Percentiles rank a stretch among this genome's conserved stretches.
Conservation (phyloP, 2,797 vertebrate species). For the Parotocinclus haroldoi region DNA sequence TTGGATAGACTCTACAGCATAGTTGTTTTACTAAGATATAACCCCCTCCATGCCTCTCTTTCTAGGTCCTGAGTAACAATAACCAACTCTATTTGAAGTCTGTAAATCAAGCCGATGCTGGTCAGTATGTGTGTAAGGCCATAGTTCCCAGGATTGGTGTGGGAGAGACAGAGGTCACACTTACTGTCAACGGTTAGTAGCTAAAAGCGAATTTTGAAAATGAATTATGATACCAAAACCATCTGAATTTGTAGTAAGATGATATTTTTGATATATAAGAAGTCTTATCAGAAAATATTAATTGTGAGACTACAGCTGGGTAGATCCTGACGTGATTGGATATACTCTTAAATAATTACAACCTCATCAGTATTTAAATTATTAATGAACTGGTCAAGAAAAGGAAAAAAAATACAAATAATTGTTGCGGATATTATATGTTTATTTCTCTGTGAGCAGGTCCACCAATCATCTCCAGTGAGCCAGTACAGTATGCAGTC, state of each 20-base stretch:
- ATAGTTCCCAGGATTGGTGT: constrained; percentile 94
- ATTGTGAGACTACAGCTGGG: too few species aligned
- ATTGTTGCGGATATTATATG: too few species aligned
- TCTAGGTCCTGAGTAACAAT: constrained; percentile 92
- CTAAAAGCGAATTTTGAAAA: background rate
- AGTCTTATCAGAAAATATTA: too few species aligned
- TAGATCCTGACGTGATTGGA: too few species aligned
- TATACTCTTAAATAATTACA: too few species aligned
- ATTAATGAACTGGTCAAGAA: too few species aligned
- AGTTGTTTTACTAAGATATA: constrained; percentile 4
- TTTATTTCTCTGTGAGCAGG: constrained; percentile 62
- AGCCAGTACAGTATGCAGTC: constrained; percentile 82
- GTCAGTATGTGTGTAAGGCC: constrained; percentile 93
- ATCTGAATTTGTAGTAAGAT: constrained; percentile 1
- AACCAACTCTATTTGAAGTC: constrained; percentile 91
- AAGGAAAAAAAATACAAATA: too few species aligned
- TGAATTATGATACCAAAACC: background rate
- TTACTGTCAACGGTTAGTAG: constrained; percentile 87
- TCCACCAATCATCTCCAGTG: constrained; percentile 91
- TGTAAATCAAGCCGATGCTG: constrained; percentile 85
- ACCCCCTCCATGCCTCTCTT: background rate
- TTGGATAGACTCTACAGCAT: constrained; percentile 15
- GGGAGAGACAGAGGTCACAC: constrained; percentile 85
- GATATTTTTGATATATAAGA: background rate
- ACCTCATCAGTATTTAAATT: too few species aligned